Evolutionary conservation across 2,113 vertebrate genomes (phyloP), one percentile per base, ranked within the genome.

Genomic region (Eolophus roseicapilla): DNA sequence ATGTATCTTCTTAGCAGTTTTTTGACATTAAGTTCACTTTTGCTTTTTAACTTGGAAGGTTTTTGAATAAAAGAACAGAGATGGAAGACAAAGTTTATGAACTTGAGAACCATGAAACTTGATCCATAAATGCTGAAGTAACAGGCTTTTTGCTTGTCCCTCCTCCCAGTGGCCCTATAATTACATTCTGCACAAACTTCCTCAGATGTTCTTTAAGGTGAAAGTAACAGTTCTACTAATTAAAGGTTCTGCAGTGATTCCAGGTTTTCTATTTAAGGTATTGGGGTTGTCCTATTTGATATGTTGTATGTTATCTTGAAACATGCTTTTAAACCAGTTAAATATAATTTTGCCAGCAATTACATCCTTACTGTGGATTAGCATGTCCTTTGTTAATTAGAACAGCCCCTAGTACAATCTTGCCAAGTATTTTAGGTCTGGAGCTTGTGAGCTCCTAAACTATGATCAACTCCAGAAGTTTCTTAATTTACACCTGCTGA

Each of bases 401-500:
- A 97, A 77, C 50, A 96, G 84, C 57, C 57, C 55, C 82, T 75
- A 67, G 86, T 70, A 93, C 93, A 98, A 97, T 97, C 97, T 97
- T 92, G 70, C 24, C 93, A 93, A 93, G 80, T 91, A 96, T 95
- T 97, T 98, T 88, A 95, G 92, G 92, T 95, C 88, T 90, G 74
- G 87, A 96, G 69, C 73, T 97, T 96, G 94, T 75, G 81, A 98
- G 91, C 68, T 59, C 55, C 73, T 87, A 93, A 97, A 91, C 97
- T 96, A 92, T 82, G 93, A 93, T 60, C 91, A 89, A 6, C 90
- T 92, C 92, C 74, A 86, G 70, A 49, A 86, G 70, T 93, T 89
- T 77, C 92, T 93, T 96, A 96, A 97, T 98, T 98, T 97, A 92
- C 96, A 96, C 97, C 96, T 97, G 94, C 93, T 97, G 95, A 96